Percentiles rank a stretch among this genome's conserved stretches.
These are phyloP conservation scores for Mastomys coucha DNA, from an alignment of 2,113 vertebrate species.

Conservation along the genomic window DNA sequence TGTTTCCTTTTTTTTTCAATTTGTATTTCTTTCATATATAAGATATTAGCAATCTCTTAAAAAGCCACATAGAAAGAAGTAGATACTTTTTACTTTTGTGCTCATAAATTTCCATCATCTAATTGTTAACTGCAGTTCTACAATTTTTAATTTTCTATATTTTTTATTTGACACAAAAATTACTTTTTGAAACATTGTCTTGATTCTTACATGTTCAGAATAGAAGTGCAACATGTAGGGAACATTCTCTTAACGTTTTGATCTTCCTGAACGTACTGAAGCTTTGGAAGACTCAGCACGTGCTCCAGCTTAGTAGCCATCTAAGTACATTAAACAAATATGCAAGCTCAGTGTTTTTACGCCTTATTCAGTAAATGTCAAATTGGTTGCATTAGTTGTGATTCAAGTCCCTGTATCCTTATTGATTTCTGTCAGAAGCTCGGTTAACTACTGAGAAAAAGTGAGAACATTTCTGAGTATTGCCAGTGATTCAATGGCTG, in stretches of 20 bases:
- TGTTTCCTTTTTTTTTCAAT: not conserved
- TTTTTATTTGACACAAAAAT: not conserved
- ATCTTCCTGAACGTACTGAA: not conserved
- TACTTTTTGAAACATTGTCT: slow-evolving; percentile 26
- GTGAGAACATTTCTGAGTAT: not conserved
- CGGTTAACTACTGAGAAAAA: not conserved
- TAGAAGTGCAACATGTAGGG: not conserved
- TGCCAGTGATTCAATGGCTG: not conserved
- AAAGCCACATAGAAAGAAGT: not conserved
- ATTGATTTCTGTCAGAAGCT: not conserved
- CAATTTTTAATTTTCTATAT: slow-evolving; percentile 4
- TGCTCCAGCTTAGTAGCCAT: not conserved
- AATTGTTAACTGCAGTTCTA: not conserved
- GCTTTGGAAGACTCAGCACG: not conserved
- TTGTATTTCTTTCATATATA: not conserved
- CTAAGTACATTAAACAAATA: not conserved
- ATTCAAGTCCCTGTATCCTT: not conserved
- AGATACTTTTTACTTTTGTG: not conserved
- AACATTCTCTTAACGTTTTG: not conserved
- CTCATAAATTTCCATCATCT: not conserved
- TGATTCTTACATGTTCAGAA: not conserved
- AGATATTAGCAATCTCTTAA: slow-evolving; percentile 24
- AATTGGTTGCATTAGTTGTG: not conserved
- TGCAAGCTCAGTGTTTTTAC: not conserved
- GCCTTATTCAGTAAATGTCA: not conserved